These are phyloP conservation scores for Caenorhabditis sp. DNA, from an alignment of 2,888 invertebrate species.

Conservation along the genomic window DNA sequence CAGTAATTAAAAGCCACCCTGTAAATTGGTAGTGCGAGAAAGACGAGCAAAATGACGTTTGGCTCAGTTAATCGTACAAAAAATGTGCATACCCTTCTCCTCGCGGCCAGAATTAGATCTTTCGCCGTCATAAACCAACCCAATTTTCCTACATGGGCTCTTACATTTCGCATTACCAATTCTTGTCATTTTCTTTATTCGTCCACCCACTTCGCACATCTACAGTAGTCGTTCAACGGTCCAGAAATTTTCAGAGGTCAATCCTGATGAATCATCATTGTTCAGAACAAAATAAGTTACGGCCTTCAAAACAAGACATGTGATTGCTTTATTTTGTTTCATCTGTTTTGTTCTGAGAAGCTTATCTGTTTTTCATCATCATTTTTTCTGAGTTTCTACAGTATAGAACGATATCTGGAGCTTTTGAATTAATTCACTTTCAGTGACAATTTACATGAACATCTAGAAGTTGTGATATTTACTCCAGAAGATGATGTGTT, in stretches of 20 bases:
- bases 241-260: too few species aligned
- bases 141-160: constrained; percentile 1
- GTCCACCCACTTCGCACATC: background rate
- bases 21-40: constrained; percentile 3
- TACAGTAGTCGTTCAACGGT: background rate
- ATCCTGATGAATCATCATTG: background rate
- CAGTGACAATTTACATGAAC: too few species aligned
- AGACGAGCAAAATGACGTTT: background rate
- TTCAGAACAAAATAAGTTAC: background rate
- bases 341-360: background rate
- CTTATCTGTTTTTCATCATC: too few species aligned
- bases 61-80: background rate
- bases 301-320: background rate
- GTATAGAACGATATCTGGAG: too few species aligned
- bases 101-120: background rate
- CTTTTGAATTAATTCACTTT: too few species aligned
- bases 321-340: background rate
- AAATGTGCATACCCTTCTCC: background rate
- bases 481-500: too few species aligned
- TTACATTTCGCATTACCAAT: background rate
- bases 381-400: too few species aligned
- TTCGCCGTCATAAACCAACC: background rate
- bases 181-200: background rate
- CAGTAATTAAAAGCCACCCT: too few species aligned
- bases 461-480: too few species aligned